Percentiles rank a stretch among this genome's conserved stretches.
Evolutionary conservation across 2,888 invertebrate species (phyloP).

Genomic region (Muscina levida): DNA sequence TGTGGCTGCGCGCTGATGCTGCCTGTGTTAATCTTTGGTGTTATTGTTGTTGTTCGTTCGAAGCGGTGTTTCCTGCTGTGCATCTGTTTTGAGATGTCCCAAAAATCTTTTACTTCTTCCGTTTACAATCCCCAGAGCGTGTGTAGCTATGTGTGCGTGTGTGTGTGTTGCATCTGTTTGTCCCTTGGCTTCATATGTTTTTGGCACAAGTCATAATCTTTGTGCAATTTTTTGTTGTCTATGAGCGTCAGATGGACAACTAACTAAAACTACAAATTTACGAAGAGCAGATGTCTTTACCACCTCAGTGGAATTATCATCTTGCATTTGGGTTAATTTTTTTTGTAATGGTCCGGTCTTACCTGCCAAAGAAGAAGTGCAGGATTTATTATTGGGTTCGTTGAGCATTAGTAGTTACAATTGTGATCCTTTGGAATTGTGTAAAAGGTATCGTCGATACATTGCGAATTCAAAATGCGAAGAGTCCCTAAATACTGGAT

Average conservation of each 20-base stretch:
- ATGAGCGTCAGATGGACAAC: not conserved
- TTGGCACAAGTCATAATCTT: slow-evolving; percentile 49
- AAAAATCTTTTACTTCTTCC: slow-evolving; percentile 19
- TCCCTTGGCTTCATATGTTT: slow-evolving; percentile 9
- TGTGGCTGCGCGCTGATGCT: not conserved
- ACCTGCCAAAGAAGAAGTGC: not conserved
- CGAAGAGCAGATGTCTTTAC: slow-evolving; percentile 29
- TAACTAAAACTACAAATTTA: slow-evolving; percentile 1
- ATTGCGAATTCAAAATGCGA: no score
- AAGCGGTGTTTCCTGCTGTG: not conserved
- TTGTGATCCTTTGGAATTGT: no score
- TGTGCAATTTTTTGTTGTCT: slow-evolving; percentile 22
- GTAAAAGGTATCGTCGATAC: no score
- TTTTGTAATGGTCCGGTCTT: not conserved
- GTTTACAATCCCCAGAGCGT: not conserved
- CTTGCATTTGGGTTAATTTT: not conserved
- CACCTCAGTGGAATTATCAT: not conserved
- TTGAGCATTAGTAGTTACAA: no score
- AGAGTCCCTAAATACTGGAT: no score
- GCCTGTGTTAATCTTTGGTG: not conserved
- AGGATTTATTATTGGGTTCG: not conserved
- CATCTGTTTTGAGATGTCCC: slow-evolving; percentile 15
- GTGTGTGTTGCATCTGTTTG: slow-evolving; percentile 19
- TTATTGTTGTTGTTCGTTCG: not conserved
- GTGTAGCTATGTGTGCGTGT: not conserved